A percentile compares a stretch with the other conserved stretches of the same genome.
Evolutionary conservation across 2,113 vertebrate species (phyloP).

Genomic region (Oxyura jamaicensis): DNA sequence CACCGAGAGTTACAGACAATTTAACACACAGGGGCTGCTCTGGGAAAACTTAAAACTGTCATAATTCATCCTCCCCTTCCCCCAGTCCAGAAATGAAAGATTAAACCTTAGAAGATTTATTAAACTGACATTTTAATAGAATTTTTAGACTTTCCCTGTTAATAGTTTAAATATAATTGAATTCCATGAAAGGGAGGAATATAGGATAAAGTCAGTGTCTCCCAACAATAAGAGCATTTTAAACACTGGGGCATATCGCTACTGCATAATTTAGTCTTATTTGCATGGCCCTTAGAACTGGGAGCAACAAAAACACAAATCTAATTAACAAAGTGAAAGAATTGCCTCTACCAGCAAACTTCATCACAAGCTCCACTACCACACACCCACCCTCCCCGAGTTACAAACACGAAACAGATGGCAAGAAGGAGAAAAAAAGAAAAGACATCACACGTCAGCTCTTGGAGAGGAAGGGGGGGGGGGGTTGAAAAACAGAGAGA

Average conservation of each 20-base stretch:
- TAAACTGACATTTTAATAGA: constrained; percentile 74
- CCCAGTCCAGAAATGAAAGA: constrained; percentile 46
- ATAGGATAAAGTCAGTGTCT: not conserved
- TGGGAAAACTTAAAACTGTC: constrained; percentile 60
- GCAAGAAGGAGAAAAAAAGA: constrained; percentile 53
- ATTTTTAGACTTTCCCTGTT: constrained; percentile 68
- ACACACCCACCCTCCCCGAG: constrained; percentile 55
- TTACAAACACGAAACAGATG: constrained; percentile 64
- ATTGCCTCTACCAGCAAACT: constrained; percentile 66
- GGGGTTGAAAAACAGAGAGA: not conserved
- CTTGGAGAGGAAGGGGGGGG: not conserved
- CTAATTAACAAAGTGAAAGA: constrained; percentile 66
- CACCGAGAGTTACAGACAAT: constrained; percentile 20
- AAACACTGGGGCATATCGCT: constrained; percentile 29
- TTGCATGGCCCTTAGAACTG: constrained; percentile 60
- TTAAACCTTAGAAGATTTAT: constrained; percentile 72
- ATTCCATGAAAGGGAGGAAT: constrained; percentile 45
- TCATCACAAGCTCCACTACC: constrained; percentile 51
- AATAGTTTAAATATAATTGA: constrained; percentile 72
- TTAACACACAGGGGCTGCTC: constrained; percentile 45
- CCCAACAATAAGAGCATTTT: constrained; percentile 39
- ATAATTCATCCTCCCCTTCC: constrained; percentile 68
- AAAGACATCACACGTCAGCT: constrained; percentile 54
- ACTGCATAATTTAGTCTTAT: constrained; percentile 46
- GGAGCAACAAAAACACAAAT: constrained; percentile 52